phyloP scores from a whole-genome alignment of 2,113 vertebrate genomes.

The Hiodon alosoides region DNA sequence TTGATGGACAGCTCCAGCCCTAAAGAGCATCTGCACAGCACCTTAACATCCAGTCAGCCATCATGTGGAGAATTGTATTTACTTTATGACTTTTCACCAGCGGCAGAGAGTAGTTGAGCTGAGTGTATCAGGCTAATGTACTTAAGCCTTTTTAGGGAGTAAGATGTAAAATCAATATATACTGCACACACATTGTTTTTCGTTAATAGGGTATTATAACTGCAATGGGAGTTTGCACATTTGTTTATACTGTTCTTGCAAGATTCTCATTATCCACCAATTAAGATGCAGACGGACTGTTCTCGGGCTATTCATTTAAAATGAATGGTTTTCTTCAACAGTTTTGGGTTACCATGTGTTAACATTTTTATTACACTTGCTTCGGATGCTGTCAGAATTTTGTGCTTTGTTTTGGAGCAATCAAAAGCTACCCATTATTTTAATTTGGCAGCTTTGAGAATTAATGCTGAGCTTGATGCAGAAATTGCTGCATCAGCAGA shows the following conservation, averaged over 20 bases:
- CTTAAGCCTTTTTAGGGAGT: slow-evolving; percentile 9
- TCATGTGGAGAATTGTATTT: background rate
- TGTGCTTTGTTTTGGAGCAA: background rate
- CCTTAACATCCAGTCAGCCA: no score
- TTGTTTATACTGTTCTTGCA: background rate
- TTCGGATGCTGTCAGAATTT: background rate
- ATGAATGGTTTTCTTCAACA: background rate
- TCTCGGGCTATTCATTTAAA: background rate
- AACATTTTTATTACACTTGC: background rate
- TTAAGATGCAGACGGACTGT: no score
- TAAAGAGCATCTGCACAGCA: no score
- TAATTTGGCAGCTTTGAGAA: background rate
- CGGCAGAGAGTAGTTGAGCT: background rate
- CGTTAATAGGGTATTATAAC: slow-evolving; percentile 10
- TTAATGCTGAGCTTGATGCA: background rate
- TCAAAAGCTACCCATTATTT: background rate
- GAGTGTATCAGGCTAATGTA: background rate
- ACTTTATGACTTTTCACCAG: background rate
- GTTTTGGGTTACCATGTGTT: background rate
- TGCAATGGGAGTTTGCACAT: slow-evolving; percentile 1
- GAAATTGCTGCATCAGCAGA: no score
- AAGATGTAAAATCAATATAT: slow-evolving; percentile 13
- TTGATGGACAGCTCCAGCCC: no score
- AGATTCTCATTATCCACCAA: background rate
- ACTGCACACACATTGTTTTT: background rate